Conservation (phyloP, 2,113 vertebrate species). For the Ciconia maguari region DNA sequence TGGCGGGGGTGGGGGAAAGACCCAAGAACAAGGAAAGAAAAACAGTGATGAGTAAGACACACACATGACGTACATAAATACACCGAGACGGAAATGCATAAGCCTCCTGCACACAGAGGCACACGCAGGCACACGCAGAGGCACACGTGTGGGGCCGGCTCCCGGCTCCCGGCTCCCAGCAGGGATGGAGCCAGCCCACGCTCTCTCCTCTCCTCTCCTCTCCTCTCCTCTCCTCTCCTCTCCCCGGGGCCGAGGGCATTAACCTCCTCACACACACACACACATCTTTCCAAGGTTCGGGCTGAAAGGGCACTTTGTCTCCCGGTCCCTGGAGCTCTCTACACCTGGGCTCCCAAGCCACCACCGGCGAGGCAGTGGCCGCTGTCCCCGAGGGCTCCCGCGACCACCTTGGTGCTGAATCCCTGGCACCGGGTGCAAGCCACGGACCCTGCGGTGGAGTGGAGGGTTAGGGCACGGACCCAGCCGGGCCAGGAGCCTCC, state of each 20-base stretch:
- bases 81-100: conserved; percentile 60
- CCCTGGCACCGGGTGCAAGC: conserved; percentile 33
- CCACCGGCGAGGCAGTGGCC: background rate
- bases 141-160: background rate
- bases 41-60: conserved; percentile 61
- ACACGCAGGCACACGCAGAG: conserved; percentile 32
- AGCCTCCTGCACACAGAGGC: conserved; percentile 48
- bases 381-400: background rate
- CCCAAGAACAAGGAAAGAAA: conserved; percentile 63
- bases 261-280: conserved; percentile 29
- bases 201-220: background rate
- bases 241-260: conserved; percentile 21
- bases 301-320: conserved; percentile 77
- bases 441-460: background rate
- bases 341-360: conserved; percentile 60
- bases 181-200: background rate
- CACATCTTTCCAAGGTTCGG: conserved; percentile 48
- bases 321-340: background rate
- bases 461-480: background rate
- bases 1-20: conserved; percentile 35
- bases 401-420: conserved; percentile 66
- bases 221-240: background rate
- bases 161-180: background rate
- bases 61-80: conserved; percentile 63
- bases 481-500: background rate